Percentiles rank a stretch among this genome's conserved stretches.
Conservation (phyloP, 2,888 invertebrate genomes). For the Protonemura montana region DNA sequence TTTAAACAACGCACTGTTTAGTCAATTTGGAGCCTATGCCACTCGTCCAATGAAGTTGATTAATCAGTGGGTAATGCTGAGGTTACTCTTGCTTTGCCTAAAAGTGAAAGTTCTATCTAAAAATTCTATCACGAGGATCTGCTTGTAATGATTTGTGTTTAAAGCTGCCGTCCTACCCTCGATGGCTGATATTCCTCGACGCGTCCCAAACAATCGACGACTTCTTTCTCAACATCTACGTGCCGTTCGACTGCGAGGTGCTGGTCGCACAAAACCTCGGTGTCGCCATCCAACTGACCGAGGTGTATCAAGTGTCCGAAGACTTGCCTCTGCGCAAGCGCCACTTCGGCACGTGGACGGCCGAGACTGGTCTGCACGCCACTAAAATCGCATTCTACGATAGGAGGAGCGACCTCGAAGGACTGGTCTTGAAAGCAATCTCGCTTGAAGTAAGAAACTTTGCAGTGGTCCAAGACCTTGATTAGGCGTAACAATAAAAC, state of each 20-base stretch:
- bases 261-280: conserved; percentile 34
- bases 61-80: no score
- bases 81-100: no score
- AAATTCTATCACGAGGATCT: no score
- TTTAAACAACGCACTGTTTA: no score
- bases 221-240: conserved; percentile 33
- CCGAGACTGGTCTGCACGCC: background rate
- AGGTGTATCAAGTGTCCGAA: conserved; percentile 36
- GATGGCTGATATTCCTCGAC: conserved; percentile 42
- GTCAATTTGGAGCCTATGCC: no score
- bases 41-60: no score
- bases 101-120: no score
- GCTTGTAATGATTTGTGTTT: no score
- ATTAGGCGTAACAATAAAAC: no score
- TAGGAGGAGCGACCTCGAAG: conserved; percentile 13
- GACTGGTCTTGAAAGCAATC: background rate
- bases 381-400: conserved; percentile 22
- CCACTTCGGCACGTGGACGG: conserved; percentile 40
- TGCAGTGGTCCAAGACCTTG: no score
- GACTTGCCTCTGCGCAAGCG: conserved; percentile 2
- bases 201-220: conserved; percentile 1
- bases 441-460: background rate
- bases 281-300: conserved; percentile 25
- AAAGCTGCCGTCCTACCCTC: conserved; percentile 24
- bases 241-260: conserved; percentile 44